Percentiles rank a stretch among this genome's conserved stretches.
Conservation (phyloP, 2,888 invertebrate species). For the Drosophila percnosoma region DNA sequence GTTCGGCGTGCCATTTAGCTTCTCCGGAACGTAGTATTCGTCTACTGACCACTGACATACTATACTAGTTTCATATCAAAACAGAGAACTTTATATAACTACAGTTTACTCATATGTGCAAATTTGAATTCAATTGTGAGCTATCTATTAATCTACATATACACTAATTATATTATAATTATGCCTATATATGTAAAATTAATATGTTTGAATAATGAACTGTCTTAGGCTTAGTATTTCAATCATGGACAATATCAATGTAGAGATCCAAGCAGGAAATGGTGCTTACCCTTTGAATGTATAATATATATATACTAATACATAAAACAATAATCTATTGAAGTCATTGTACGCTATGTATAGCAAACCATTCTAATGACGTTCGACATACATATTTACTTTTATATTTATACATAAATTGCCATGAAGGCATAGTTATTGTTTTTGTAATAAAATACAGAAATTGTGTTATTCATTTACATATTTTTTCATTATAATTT, state of each 20-base stretch:
- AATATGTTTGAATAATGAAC: constrained; percentile 24
- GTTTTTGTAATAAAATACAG: constrained; percentile 1
- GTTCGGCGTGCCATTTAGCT: constrained; percentile 85
- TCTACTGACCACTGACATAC: constrained; percentile 38
- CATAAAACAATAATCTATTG: constrained; percentile 17
- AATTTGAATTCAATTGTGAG: constrained; percentile 35
- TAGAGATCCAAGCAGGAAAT: constrained; percentile 15
- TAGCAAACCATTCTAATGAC: constrained; percentile 8
- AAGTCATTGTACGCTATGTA: constrained; percentile 42
- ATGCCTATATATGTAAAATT: constrained; percentile 36
- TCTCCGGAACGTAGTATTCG: constrained; percentile 57
- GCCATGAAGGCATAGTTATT: constrained; percentile 7
- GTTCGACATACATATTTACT: neutral
- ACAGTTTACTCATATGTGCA: constrained; percentile 20
- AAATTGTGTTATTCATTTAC: constrained; percentile 1
- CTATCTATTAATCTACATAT: constrained; percentile 26
- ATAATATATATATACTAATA: constrained; percentile 32
- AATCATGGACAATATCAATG: constrained; percentile 54
- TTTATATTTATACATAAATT: constrained; percentile 1
- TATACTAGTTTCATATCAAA: constrained; percentile 44
- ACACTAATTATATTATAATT: constrained; percentile 35
- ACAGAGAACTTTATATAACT: constrained; percentile 11
- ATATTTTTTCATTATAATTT: neutral
- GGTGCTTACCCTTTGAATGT: constrained; percentile 48
- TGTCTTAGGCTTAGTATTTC: constrained; percentile 27